phyloP scores from a whole-genome alignment of 2,888 invertebrate species.

The Thecocarcelia acutangulata region DNA sequence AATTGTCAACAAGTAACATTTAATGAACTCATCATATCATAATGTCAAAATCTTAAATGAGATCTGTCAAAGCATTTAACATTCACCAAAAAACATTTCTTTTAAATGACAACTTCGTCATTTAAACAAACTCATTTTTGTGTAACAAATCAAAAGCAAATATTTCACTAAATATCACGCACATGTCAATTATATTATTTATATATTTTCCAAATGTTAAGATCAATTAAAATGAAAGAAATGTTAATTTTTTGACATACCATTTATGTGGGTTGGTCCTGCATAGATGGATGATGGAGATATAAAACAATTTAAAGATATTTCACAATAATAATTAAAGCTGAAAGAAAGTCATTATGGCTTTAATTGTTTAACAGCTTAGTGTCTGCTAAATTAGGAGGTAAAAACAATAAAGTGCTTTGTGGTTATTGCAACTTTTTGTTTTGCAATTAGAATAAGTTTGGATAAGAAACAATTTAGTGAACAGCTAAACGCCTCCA shows the following conservation, averaged over 20 bases:
- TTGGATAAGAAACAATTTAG: no score
- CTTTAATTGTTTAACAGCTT: no score
- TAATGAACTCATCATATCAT: conserved; percentile 79
- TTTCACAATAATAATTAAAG: conserved; percentile 38
- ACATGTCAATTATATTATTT: conserved; percentile 57
- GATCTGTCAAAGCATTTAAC: neutral
- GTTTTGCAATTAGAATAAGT: no score
- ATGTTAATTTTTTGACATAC: conserved; percentile 49
- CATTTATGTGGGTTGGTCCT: conserved; percentile 42
- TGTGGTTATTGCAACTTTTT: no score
- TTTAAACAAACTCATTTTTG: neutral
- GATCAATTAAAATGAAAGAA: conserved; percentile 53
- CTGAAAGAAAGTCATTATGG: conserved; percentile 53
- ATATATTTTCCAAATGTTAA: conserved; percentile 44
- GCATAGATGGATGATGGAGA: neutral
- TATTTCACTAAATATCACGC: conserved; percentile 62
- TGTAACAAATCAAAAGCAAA: conserved; percentile 1
- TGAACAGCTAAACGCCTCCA: no score
- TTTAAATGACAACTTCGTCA: conserved; percentile 36
- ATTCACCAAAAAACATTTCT: conserved; percentile 17
- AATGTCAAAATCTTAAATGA: conserved; percentile 76
- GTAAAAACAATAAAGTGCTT: no score
- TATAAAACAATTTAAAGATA: no score
- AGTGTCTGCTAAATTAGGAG: no score
- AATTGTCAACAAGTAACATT: conserved; percentile 48